phyloP scores from a whole-genome alignment of 2,113 vertebrate genomes.

The Paradoxurus hermaphroditus region DNA sequence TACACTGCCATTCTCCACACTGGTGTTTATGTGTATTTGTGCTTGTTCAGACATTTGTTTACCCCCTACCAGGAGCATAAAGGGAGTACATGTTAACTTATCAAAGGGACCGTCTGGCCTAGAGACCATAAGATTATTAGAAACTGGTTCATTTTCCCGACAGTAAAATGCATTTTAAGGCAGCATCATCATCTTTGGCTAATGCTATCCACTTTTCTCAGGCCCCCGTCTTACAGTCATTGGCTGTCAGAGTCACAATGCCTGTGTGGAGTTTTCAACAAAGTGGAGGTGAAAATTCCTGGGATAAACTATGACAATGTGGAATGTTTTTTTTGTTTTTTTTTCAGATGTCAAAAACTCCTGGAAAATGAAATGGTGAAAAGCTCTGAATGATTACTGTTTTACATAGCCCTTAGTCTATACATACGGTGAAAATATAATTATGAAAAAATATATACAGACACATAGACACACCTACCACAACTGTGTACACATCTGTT shows the following conservation, averaged over 20 bases:
- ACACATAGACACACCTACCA: fast-evolving
- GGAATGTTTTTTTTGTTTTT: not conserved
- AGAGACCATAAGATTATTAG: conserved; percentile 83
- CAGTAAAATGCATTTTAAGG: conserved; percentile 77
- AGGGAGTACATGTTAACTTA: conserved; percentile 84
- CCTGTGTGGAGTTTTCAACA: not conserved
- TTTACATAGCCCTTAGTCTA: not conserved
- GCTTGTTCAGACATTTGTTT: conserved; percentile 83
- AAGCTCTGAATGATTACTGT: not conserved
- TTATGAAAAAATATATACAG: fast-evolving
- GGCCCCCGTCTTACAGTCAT: not conserved
- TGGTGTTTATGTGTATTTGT: conserved; percentile 82
- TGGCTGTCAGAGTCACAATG: not conserved
- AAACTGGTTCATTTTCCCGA: conserved; percentile 84
- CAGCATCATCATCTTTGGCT: conserved; percentile 73
- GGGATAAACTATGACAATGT: not conserved
- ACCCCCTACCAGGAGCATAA: conserved; percentile 83
- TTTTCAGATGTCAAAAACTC: not conserved
- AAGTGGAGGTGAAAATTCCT: not conserved
- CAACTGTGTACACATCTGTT: not conserved
- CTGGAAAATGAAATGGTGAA: not conserved
- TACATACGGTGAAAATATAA: not conserved
- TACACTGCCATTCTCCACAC: conserved; percentile 80
- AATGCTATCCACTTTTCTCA: conserved; percentile 56
- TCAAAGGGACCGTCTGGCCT: conserved; percentile 83